Evolutionary conservation across 2,113 vertebrate genomes (phyloP).

Genomic region (Pteropus alecto): DNA sequence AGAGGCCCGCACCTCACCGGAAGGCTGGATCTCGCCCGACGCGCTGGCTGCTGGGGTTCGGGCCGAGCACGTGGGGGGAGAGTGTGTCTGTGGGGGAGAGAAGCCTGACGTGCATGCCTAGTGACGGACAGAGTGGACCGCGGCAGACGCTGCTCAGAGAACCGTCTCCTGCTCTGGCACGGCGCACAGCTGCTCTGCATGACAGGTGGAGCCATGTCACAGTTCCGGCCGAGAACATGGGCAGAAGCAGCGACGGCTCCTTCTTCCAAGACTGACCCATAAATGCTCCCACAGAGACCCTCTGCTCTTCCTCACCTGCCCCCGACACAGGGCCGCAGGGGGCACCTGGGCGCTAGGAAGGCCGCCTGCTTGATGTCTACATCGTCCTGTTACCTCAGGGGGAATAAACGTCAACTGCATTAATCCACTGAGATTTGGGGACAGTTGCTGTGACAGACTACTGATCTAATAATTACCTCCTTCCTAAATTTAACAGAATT

Average conservation of each 20-base stretch:
- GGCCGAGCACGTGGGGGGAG: not conserved
- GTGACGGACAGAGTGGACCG: not conserved
- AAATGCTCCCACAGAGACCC: not conserved
- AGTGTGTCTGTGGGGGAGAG: not conserved
- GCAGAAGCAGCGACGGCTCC: not conserved
- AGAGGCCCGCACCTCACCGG: too few relatives aligned
- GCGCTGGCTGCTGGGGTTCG: not conserved
- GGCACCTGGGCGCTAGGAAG: not conserved
- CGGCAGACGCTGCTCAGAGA: not conserved
- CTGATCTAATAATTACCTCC: not conserved
- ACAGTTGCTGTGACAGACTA: not conserved
- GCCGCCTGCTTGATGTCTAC: fast-evolving
- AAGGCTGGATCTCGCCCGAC: too few relatives aligned
- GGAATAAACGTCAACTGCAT: not conserved
- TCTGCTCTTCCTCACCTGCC: not conserved
- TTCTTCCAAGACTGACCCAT: not conserved
- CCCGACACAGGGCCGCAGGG: not conserved
- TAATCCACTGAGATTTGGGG: not conserved
- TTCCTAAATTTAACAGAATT: not conserved
- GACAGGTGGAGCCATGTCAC: too few relatives aligned
- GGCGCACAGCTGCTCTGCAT: too few relatives aligned
- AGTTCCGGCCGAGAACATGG: not conserved
- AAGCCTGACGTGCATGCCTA: not conserved
- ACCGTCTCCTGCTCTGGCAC: not conserved
- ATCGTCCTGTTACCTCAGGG: fast-evolving